A percentile compares a stretch with the other conserved stretches of the same genome.
phyloP scores from a whole-genome alignment of 2,797 vertebrate genomes.

The Aselliscus stoliczkanus region DNA sequence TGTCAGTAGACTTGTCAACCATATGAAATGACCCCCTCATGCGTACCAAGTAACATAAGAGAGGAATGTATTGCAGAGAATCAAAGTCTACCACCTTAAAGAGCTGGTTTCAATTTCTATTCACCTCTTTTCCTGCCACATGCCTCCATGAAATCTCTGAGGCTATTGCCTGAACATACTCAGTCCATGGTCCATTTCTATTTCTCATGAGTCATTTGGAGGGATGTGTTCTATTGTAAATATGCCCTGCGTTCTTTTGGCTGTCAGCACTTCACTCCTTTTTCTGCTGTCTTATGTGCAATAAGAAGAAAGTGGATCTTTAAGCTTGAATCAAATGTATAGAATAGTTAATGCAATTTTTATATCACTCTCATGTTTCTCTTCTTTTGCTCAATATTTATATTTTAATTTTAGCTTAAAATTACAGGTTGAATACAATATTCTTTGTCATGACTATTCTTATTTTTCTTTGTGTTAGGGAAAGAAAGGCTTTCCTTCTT shows the following conservation, averaged over 20 bases:
- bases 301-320: not conserved
- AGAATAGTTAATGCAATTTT: not conserved
- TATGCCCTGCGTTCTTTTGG: not conserved
- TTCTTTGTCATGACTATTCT: not conserved
- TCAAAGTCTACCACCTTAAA: constrained; percentile 14
- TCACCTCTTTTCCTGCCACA: not conserved
- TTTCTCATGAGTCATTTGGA: constrained; percentile 26
- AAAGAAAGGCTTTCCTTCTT: too few relatives aligned
- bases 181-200: not conserved
- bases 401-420: not conserved
- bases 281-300: not conserved
- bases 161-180: not conserved
- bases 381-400: not conserved
- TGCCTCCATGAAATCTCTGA: not conserved
- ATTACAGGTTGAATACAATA: not conserved
- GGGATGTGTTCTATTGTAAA: not conserved
- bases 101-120: constrained; percentile 33
- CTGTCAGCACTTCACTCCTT: not conserved
- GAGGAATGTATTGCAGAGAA: not conserved
- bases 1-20: not conserved
- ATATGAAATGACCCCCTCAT: not conserved
- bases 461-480: too few relatives aligned
- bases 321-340: not conserved
- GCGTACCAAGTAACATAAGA: not conserved
- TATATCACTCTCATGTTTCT: not conserved